Percentiles rank a stretch among this genome's conserved stretches.
These are phyloP conservation scores for Drosophila cardini DNA, from an alignment of 1,140 invertebrate genomes.

Conservation along the genomic window DNA sequence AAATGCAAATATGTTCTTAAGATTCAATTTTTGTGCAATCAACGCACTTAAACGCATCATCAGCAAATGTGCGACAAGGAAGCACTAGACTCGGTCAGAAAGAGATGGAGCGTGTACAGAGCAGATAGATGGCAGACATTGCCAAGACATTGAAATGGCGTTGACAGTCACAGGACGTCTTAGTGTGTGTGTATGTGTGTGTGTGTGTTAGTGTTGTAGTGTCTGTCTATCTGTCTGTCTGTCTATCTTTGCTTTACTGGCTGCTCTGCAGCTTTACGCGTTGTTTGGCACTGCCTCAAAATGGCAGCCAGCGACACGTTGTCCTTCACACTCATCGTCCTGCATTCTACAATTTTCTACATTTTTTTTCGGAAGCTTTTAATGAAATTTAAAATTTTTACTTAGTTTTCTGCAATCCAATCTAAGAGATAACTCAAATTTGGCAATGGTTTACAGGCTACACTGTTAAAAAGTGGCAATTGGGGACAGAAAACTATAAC, in stretches of 20 bases:
- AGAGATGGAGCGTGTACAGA: neutral
- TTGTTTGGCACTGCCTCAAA: conserved; percentile 43
- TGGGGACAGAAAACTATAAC: too few relatives aligned
- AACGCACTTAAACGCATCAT: conserved; percentile 53
- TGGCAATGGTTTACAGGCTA: too few relatives aligned
- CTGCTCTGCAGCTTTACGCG: conserved; percentile 44
- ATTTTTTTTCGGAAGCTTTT: neutral
- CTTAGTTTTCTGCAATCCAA: neutral
- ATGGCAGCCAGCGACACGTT: conserved; percentile 6
- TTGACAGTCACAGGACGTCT: conserved; percentile 33
- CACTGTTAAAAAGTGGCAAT: too few relatives aligned
- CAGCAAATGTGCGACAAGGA: conserved; percentile 1
- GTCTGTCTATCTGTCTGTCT: conserved; percentile 5
- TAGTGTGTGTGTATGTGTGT: conserved; percentile 11
- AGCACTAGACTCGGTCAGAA: conserved; percentile 3
- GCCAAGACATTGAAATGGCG: conserved; percentile 46
- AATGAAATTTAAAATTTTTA: conserved; percentile 34
- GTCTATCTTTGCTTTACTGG: conserved; percentile 24
- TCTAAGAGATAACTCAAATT: too few relatives aligned
- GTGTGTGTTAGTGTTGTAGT: conserved; percentile 10
- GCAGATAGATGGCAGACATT: conserved; percentile 51
- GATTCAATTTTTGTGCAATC: conserved; percentile 81
- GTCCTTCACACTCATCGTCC: conserved; percentile 14
- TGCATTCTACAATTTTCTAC: neutral
- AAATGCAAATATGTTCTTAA: conserved; percentile 79